Base-by-base conservation (phyloP, 2,888 invertebrate genomes). In the Leucoma salicis region DNA sequence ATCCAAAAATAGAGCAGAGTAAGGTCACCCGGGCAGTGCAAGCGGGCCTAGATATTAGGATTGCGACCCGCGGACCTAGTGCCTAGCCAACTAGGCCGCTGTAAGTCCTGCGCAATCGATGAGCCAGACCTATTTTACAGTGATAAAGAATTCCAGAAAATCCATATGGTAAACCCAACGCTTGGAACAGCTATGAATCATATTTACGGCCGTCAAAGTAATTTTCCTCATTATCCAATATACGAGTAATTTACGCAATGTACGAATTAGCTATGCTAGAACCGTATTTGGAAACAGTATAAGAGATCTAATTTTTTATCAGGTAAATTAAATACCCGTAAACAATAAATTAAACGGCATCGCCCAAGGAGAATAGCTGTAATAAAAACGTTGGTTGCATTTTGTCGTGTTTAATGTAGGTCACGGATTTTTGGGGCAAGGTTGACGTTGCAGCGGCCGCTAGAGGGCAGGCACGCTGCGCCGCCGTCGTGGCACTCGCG, bases 341-440 rank as follows among this genome's bases (percentile, higher is more conserved):
- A 46, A 38, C 49, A 55, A 55, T 42, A 43, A 70, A 65, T 64
- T 61, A 64, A 76, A 72, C 66, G 49, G 58, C 51, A 54, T 35
- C 59, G 56, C 55, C 34, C 58, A 63, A 63, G 63, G 62, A 70
- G 61, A 70, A 70, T 59, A 62, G 53, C 53, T 49, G 67, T 58
- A 62, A 64, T 82, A 83, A 85, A 82, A 83, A 79, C 76, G 70
- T 55, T 78, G 69, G 65, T 70, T 84, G 80, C 82, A 82, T 83
- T 86, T 83, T 81, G 78, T 72, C 72, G 75, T 72, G 66, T 68
- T 68, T 64, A 82, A 88, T 85, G 85, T 88, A 74, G 87, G 88
- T 87, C 87, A 84, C 66, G 77, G 79, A 80, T 74, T 87, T 84
- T 85, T 76, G 81, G 86, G 75, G 80, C 88, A 88, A 89, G 88